Conservation (phyloP, 2,797 vertebrate species). For the Thunnus albacares region DNA sequence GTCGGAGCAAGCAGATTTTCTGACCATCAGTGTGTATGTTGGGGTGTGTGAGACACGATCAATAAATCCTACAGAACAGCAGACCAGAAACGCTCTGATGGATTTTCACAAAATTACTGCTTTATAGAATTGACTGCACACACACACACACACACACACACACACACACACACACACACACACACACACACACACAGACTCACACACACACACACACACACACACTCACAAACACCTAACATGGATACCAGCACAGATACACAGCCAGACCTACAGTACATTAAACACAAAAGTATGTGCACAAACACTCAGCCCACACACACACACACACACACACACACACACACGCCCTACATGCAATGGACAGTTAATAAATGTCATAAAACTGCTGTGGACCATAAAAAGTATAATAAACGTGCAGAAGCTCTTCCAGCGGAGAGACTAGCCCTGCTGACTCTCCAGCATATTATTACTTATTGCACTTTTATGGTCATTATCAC, state of each 20-base stretch:
- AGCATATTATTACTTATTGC: slow-evolving; percentile 30
- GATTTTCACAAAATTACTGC: slow-evolving; percentile 50
- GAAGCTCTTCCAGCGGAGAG: slow-evolving; percentile 1
- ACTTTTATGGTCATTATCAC: slow-evolving; percentile 13
- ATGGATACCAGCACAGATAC: too few relatives aligned
- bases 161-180: slow-evolving; percentile 5
- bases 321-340: not conserved
- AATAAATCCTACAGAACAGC: slow-evolving; percentile 53
- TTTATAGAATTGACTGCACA: slow-evolving; percentile 36
- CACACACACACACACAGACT: not conserved
- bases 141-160: slow-evolving; percentile 4
- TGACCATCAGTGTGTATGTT: slow-evolving; percentile 17
- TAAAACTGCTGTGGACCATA: slow-evolving; percentile 50
- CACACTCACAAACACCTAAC: not conserved
- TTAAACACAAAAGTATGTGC: too few relatives aligned
- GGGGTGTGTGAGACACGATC: slow-evolving; percentile 47
- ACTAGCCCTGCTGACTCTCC: slow-evolving; percentile 14
- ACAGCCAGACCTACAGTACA: too few relatives aligned
- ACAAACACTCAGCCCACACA: not conserved
- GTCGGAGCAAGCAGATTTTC: slow-evolving; percentile 59
- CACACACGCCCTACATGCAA: slow-evolving; percentile 19
- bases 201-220: not conserved
- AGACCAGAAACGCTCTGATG: slow-evolving; percentile 35
- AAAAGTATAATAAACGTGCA: slow-evolving; percentile 38
- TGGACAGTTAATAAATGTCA: slow-evolving; percentile 43